Percentiles rank a stretch among this genome's conserved stretches.
Conservation (phyloP, 53 echinoderm and acorn worm genomes). For the Mesocentrotus franciscanus region DNA sequence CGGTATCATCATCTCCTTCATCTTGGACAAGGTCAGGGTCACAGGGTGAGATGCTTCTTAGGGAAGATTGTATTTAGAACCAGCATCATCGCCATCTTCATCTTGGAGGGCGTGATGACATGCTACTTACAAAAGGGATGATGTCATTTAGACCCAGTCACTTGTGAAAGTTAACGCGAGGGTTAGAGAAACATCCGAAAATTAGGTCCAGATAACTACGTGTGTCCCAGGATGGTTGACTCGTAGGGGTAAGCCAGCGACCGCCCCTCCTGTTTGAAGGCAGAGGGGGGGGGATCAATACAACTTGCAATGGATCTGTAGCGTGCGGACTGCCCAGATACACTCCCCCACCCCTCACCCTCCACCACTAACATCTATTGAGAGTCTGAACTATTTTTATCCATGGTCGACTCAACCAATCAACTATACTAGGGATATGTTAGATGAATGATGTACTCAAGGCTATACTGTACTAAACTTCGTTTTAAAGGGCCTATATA, state of each 20-base stretch:
- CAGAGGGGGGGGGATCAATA: neutral
- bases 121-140: neutral
- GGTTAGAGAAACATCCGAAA: slow-evolving; percentile 28
- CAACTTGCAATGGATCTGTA: neutral
- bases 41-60: no score
- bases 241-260: neutral
- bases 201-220: neutral
- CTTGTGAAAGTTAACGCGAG: neutral
- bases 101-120: neutral
- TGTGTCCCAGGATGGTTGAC: neutral
- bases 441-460: no score
- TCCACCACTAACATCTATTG: neutral
- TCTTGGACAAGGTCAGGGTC: neutral
- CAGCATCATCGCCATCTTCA: neutral
- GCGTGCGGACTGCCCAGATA: neutral
- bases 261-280: neutral
- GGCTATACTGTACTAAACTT: no score
- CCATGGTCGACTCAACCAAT: no score
- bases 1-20: neutral
- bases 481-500: no score
- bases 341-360: neutral
- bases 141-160: neutral
- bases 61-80: no score
- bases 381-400: neutral
- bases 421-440: no score